Base-by-base conservation (phyloP, 2,113 vertebrate species). In the Rattus rattus region DNA sequence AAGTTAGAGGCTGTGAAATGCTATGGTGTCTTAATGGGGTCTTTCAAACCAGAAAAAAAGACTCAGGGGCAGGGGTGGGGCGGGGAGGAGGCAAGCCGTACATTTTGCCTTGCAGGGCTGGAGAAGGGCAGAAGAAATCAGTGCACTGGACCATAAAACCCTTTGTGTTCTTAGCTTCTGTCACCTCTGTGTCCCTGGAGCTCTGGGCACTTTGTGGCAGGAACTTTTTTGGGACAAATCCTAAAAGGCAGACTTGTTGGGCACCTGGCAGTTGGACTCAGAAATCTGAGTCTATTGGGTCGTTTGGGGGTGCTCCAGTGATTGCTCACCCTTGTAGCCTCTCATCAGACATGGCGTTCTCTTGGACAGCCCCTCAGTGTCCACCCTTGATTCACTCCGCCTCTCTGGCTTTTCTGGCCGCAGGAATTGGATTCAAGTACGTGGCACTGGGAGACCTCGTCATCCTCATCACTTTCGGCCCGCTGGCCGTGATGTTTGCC, bases 381-480 rank as follows among this genome's bases (percentile, higher is more conserved):
- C 65, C 61, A 36, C 65, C 77, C 39, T 13, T 14, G 63, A 19
- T 80, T 97, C 83, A 97, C 24, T 22, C 69, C 43, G 6, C 0
- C 54, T 94, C 88, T 98, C 94, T 98, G 80, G 89, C 67, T 97
- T 98, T 96, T 97, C 69, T 92, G 96, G 91, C 83, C 30, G 0
- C 98, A 99, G 99, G 99, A 28, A 99, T 99, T 5, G 99, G 99
- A 88, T 99, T 99, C 94, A 99, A 99, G 91, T 99, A 99, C 8
- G 99, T 99, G 87, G 99, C 99, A 0, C 99, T 99, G 33, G 99
- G 99, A 11, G 99, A 99, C 67, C 98, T 99, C 93, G 98, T 99
- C 52, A 99, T 99, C 98, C 99, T 99, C 97, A 99, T 99, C 98
- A 99, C 99, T 13, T 99, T 99, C 0, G 99, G 99, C 92, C 99